Evolutionary conservation across 1,140 invertebrate genomes (phyloP), one percentile per base, ranked within the genome.

Genomic region (Heliothis virescens): DNA sequence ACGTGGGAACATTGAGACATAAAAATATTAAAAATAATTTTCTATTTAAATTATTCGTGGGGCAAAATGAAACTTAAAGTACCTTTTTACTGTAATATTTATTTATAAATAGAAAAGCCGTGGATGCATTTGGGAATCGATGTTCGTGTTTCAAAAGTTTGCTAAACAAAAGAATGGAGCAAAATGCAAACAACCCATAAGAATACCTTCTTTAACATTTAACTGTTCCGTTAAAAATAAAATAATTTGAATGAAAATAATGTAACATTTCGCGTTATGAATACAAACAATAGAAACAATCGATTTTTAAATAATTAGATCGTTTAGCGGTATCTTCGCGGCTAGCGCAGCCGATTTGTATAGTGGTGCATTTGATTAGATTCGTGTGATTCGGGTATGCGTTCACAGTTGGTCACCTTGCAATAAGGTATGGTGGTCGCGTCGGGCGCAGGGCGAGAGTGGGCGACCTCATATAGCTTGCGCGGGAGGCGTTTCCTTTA

Each of bases 381-480:
- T 57, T 57, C 82, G 76, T 76, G 85, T 83, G 85, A 48, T 79
- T 71, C 63, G 57, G 77, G 86, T 79, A 81, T 85, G 75, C 89
- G 82, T 90, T 89, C 84, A 82, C 83, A 92, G 87, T 88, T 72
- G 88, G 92, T 93, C 86, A 92, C 90, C 90, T 93, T 93, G 91
- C 90, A 92, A 88, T 93, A 91, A 90, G 77, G 90, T 92, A 93
- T 92, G 92, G 92, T 89, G 86, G 89, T 90, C 91, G 90, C 90
- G 92, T 91, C 86, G 73, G 83, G 86, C 81, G 86, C 87, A 88
- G 88, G 91, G 90, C 91, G 90, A 93, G 93, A 93, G 92, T 90
- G 93, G 93, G 92, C 92, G 89, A 89, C 91, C 92, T 93, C 93
- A 91, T 93, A 94, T 92, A 94, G 90, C 90, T 82, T 85, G 92